Percentiles rank a stretch among this genome's conserved stretches.
These are phyloP conservation scores for Reticulitermes lucifugus DNA, from an alignment of 2,888 invertebrate species.

Conservation along the genomic window DNA sequence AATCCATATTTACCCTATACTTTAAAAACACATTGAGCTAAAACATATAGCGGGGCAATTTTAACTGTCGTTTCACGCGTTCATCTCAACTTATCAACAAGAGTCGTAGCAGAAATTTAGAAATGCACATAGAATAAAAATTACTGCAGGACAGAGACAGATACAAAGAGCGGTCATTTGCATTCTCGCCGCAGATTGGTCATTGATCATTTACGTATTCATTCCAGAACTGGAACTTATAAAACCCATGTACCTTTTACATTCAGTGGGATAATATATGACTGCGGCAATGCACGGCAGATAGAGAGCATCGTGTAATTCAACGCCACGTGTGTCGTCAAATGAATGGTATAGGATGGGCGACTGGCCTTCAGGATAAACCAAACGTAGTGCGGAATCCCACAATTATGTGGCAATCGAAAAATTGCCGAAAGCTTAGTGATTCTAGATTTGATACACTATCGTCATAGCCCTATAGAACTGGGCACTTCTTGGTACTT, in stretches of 20 bases:
- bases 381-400: too few relatives aligned
- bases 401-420: too few relatives aligned
- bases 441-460: too few relatives aligned
- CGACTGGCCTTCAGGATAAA: too few relatives aligned
- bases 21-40: neutral
- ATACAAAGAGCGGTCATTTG: neutral
- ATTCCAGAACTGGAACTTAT: neutral
- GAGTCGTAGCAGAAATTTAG: neutral
- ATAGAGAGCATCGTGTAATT: neutral
- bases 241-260: neutral
- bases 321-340: neutral
- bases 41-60: neutral
- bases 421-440: too few relatives aligned
- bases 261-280: neutral
- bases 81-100: neutral
- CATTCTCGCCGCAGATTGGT: constrained; percentile 1
- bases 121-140: neutral
- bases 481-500: too few relatives aligned
- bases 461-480: too few relatives aligned
- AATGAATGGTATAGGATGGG: too few relatives aligned
- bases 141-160: neutral
- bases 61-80: neutral
- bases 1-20: neutral
- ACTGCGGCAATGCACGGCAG: neutral
- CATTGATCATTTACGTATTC: constrained; percentile 1